Percentiles rank a stretch among this genome's conserved stretches.
Conservation (phyloP, 2,888 invertebrate genomes). For the Clunio marinus region DNA sequence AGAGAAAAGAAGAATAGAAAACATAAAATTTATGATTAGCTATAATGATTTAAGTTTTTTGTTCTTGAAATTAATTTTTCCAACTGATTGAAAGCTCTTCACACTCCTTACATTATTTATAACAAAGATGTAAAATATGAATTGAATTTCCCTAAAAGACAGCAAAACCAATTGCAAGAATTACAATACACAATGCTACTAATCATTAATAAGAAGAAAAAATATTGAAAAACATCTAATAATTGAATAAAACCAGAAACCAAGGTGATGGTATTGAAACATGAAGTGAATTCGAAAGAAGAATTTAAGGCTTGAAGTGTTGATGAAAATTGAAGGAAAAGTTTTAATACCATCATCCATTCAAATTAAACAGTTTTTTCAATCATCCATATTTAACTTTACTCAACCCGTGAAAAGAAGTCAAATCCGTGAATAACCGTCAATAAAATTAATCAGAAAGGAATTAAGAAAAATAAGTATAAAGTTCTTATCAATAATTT, state of each 20-base stretch:
- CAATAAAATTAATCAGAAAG: constrained; percentile 13
- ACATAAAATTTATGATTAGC: neutral
- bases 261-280: constrained; percentile 35
- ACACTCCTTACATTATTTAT: too few relatives aligned
- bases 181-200: constrained; percentile 32
- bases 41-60: neutral
- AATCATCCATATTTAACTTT: constrained; percentile 32
- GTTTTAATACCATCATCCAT: constrained; percentile 35
- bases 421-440: neutral
- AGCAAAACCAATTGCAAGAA: neutral
- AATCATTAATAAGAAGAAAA: constrained; percentile 17
- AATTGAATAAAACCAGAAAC: constrained; percentile 16
- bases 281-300: neutral
- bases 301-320: neutral
- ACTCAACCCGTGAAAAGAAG: neutral
- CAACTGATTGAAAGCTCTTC: too few relatives aligned
- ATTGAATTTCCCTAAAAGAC: constrained; percentile 1
- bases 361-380: constrained; percentile 34
- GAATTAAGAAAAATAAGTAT: neutral
- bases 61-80: too few relatives aligned
- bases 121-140: neutral
- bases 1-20: neutral
- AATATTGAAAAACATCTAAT: constrained; percentile 14
- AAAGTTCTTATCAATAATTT: neutral
- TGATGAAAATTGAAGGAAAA: neutral